Evolutionary conservation across 2,888 invertebrate genomes (phyloP).

Genomic region (Tenthredo livida): DNA sequence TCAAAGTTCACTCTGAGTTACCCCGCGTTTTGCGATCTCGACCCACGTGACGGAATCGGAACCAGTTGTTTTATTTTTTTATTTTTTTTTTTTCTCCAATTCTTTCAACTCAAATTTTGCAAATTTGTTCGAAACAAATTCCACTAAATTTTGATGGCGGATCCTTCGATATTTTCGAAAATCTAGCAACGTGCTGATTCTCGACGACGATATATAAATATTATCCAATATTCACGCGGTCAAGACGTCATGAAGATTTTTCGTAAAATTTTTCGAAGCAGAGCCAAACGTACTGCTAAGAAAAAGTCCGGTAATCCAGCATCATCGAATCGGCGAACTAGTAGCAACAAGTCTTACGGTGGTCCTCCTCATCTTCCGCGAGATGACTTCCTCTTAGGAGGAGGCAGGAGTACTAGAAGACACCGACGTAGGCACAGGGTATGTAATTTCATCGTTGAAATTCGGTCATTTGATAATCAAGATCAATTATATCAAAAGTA

Average conservation of each 20-base stretch:
- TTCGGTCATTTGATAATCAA: not conserved
- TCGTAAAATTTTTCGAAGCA: slow-evolving; percentile 62
- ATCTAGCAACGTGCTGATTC: not conserved
- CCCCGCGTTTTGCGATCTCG: not conserved
- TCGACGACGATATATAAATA: not conserved
- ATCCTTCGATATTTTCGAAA: not conserved
- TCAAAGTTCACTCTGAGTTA: not conserved
- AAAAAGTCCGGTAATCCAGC: slow-evolving; percentile 52
- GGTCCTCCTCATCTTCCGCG: slow-evolving; percentile 64
- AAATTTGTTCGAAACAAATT: not conserved
- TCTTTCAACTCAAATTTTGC: not conserved
- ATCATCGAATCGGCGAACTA: slow-evolving; percentile 57
- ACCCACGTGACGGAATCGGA: not conserved
- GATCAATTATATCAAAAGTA: not conserved
- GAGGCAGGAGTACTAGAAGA: slow-evolving; percentile 60
- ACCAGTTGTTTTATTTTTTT: not conserved
- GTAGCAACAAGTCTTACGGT: slow-evolving; percentile 58
- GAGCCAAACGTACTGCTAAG: slow-evolving; percentile 58
- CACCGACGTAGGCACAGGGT: slow-evolving; percentile 69
- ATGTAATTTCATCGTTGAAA: slow-evolving; percentile 51
- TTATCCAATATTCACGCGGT: too few species aligned
- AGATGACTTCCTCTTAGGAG: slow-evolving; percentile 67
- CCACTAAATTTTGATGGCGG: not conserved
- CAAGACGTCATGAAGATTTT: slow-evolving; percentile 64
- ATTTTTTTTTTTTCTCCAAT: slow-evolving; percentile 1